Base-by-base conservation (phyloP, 2,113 vertebrate genomes). In the Ctenomys sociabilis region DNA sequence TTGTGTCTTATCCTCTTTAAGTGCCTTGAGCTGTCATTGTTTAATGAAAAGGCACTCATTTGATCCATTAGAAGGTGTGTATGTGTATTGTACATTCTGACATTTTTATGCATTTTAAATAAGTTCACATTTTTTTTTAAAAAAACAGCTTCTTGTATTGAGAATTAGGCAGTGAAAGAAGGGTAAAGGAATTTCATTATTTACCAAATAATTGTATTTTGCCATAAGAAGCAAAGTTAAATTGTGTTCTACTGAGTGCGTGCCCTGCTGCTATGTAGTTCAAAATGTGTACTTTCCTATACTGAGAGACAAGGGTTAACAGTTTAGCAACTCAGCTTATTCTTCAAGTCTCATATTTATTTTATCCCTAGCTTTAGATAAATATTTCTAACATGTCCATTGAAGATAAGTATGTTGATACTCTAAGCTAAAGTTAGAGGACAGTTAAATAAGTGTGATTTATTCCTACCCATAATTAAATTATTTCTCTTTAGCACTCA, bases 1-100 rank as follows among this genome's bases (percentile, higher is more conserved):
- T 98, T 97, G 84, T 98, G 98, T 99, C 98, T 99, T 98, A 99
- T 98, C 98, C 98, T 98, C 98, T 98, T 98, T 98, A 98, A 99
- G 98, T 99, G 98, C 98, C 98, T 99, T 98, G 97, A 98, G 98
- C 98, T 97, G 66, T 98, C 97, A 81, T 97, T 95, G 61, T 98
- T 98, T 98, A 97, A 98, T 97, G 97, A 98, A 98, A 98, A 98
- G 98, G 98, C 98, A 99, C 98, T 98, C 97, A 88, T 97, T 91
- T 97, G 97, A 97, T 97, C 98, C 95, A 57, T 78, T 97, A 98
- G 95, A 97, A 98, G 98, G 98, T 98, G 98, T 98, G 93, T 98
- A 86, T 98, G 94, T 97, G 96, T 97, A 97, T 89, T 97, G 85
- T 97, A 97, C 97, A 98, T 98, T 98, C 94, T 98, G 96, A 98